These are phyloP conservation scores for Microplitis demolitor DNA, from an alignment of 1,140 invertebrate genomes.

Conservation along the genomic window DNA sequence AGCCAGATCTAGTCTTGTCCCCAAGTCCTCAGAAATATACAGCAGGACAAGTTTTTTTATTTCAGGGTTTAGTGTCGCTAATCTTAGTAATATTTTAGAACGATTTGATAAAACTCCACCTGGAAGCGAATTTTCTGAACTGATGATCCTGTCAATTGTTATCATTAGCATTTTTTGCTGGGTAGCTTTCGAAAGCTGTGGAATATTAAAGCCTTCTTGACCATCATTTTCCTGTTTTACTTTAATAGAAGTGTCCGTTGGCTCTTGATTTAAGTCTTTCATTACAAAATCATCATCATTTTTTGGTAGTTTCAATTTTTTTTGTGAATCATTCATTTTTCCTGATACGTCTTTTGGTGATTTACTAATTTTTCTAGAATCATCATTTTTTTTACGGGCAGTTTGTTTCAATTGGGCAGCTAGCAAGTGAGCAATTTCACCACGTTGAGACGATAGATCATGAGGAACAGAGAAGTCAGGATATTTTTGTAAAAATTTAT, in stretches of 20 bases:
- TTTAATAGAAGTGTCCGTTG: too few relatives aligned
- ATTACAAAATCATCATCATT: too few relatives aligned
- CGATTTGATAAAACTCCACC: constrained; percentile 70
- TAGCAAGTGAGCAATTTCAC: constrained; percentile 50
- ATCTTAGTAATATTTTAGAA: constrained; percentile 80
- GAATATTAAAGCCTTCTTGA: too few relatives aligned
- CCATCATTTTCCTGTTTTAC: too few relatives aligned
- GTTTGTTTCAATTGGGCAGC: too few relatives aligned
- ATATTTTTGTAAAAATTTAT: constrained; percentile 83
- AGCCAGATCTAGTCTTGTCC: constrained; percentile 80
- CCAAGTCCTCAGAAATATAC: constrained; percentile 86
- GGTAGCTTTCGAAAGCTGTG: constrained; percentile 65
- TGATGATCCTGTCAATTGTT: constrained; percentile 80
- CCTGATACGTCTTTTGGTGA: too few relatives aligned
- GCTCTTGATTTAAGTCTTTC: too few relatives aligned
- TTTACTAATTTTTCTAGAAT: too few relatives aligned
- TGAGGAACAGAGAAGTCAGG: constrained; percentile 85
- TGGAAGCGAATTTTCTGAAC: constrained; percentile 73
- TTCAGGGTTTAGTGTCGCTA: constrained; percentile 79
- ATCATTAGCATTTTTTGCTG: constrained; percentile 75
- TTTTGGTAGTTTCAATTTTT: too few relatives aligned
- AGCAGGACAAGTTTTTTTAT: constrained; percentile 77
- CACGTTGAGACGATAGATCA: constrained; percentile 72
- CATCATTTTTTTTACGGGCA: too few relatives aligned
- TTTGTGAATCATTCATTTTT: too few relatives aligned